Evolutionary conservation across 2,888 invertebrate species (phyloP), one percentile per base, ranked within the genome.

Genomic region (Lasioglossum calceatum): DNA sequence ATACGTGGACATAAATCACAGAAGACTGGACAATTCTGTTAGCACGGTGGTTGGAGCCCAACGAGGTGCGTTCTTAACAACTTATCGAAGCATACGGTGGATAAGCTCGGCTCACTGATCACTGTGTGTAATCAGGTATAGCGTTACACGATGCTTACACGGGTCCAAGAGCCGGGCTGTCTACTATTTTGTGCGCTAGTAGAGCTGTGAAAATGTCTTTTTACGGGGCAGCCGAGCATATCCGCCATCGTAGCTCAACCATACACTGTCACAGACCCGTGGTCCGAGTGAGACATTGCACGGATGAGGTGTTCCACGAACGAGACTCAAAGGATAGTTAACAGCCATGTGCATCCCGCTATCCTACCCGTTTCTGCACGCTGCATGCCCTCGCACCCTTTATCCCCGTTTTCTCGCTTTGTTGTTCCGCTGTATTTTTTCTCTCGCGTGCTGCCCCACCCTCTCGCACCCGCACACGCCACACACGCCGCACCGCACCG

Each of bases 41-140:
- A 78, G 72, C 72, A 82, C 80, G 71, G 85, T 82, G 87, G 79
- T 72, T 83, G 85, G 81, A 86, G 83, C 81, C 80, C 89, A 92
- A 91, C 92, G 91, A 90, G 91, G 90, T 93, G 92, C 90, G 93
- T 92, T 93, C 91, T 93, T 93, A 93, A 93, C 94, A 92, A 92
- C 88, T 92, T 93, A 94, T 92, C 93, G 93, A 92, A 92, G 94
- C 94, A 92, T 93, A 85, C 81, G 86, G 82, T 86, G 87, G 79
- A 89, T 87, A 87, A 90, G 88, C 90, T 92, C 93, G 93, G 93
- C 91, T 93, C 93, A 93, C 82, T 92, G 94, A 91, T 92, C 91
- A 92, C 90, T 89, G 91, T 90, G 92, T 91, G 92, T 94, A 94
- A 95, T 95, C 95, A 93, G 90, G 91, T 93, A 93, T 94, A 87